These are phyloP conservation scores for Halcyon malimbica DNA, from an alignment of 2,113 vertebrate species.

Conservation along the genomic window DNA sequence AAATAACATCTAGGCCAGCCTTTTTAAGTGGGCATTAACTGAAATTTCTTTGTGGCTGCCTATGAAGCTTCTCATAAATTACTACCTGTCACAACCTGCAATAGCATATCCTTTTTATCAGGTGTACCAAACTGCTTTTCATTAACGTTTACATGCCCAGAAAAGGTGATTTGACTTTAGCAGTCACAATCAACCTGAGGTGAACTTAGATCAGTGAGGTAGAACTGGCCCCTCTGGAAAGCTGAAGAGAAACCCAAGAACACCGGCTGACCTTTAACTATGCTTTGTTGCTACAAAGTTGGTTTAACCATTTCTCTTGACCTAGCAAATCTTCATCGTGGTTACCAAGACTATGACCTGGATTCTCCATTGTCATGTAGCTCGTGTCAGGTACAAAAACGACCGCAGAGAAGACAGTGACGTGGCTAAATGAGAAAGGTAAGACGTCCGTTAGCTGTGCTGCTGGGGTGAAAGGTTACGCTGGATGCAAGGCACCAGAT, in stretches of 20 bases:
- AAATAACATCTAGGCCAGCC: background rate
- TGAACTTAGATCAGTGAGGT: background rate
- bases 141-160: background rate
- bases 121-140: background rate
- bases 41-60: background rate
- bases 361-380: background rate
- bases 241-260: background rate
- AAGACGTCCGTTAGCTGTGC: rapidly evolving
- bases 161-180: background rate
- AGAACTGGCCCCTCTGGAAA: background rate
- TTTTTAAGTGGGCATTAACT: background rate
- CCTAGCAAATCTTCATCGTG: background rate
- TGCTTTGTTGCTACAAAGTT: background rate
- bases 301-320: background rate
- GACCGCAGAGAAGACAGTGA: rapidly evolving
- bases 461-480: background rate
- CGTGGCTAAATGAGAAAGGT: background rate
- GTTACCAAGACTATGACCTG: background rate
- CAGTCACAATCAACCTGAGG: background rate
- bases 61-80: background rate
- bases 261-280: background rate
- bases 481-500: background rate
- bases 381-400: background rate
- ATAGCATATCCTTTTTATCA: background rate
- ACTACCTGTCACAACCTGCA: background rate